Evolutionary conservation across 2,113 vertebrate species (phyloP), one percentile per base, ranked within the genome.

Genomic region (Reinhardtius hippoglossoides): DNA sequence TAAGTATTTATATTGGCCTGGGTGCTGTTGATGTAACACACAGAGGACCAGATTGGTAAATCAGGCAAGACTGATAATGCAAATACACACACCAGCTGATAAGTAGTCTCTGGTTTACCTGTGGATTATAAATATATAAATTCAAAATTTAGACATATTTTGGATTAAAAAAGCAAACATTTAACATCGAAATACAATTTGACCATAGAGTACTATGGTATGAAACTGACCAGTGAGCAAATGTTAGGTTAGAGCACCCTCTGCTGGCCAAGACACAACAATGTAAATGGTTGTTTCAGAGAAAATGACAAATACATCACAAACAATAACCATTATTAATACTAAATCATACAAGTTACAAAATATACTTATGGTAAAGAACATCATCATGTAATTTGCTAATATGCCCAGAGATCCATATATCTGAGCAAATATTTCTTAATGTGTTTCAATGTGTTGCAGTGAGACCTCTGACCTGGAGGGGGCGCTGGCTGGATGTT

Each of bases 401-500:
- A 8, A 31, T 31, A 24, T 27, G n/a, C n/a, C 8, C 4, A 69
- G 9, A n/a, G 8, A 15, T 50, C 52, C 54, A 24, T 2, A 56
- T 9, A 23, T 56, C 57, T 46, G 56, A 13, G 31, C 4, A 61
- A 3, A 4, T 5, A 54, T 18, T 44, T 78, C 21, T 24, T 1
- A 21, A 7, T 37, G 26, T n/a, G 24, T 23, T 18, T 60, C 9
- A 27, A 46, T 20, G 62, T 78, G 44, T 23, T 85, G 75, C 60
- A 77, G 61, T 85, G 66, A 27, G 27, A 59, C 24, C 6, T 63
- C 89, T 86, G 80, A 98, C 98, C 96, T 95, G 95, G 88, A 67
- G 92, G 73, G 66, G 93, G 95, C 0, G 96, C 95, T 66, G 96
- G 96, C 71, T 97, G 96, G 71, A 98, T 95, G 48, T 91, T 93